Evolutionary conservation across 2,797 vertebrate genomes (phyloP).

Genomic region (Tragelaphus eurycerus): DNA sequence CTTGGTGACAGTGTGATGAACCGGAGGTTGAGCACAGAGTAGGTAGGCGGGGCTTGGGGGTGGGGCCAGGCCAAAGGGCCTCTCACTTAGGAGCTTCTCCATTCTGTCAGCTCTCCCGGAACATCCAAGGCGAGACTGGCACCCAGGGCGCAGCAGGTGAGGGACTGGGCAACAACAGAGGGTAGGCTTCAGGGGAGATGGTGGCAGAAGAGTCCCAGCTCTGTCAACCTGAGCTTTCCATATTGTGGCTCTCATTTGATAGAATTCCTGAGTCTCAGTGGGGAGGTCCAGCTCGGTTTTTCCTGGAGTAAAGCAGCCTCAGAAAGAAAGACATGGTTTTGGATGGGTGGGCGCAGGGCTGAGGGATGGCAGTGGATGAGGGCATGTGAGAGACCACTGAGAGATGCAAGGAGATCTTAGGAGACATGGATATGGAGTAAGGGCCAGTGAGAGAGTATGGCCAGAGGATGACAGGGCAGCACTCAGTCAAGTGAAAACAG

Average conservation of each 20-base stretch:
- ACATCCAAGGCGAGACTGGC: conserved; percentile 54
- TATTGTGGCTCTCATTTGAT: not conserved
- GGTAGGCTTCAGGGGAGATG: not conserved
- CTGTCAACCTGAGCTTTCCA: not conserved
- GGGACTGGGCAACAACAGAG: not conserved
- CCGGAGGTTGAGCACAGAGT: conserved; percentile 44
- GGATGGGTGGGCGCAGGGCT: not conserved
- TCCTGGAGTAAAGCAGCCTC: not conserved
- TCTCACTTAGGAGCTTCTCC: conserved; percentile 62
- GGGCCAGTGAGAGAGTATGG: not conserved
- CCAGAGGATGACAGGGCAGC: not conserved
- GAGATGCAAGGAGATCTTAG: not conserved
- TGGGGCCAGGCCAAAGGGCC: conserved; percentile 52
- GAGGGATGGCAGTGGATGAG: not conserved
- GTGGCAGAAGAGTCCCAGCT: not conserved
- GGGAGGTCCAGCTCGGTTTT: not conserved
- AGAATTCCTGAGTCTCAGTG: not conserved
- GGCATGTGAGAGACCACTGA: not conserved
- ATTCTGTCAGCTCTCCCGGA: conserved; percentile 49
- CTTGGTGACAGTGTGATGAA: conserved; percentile 19
- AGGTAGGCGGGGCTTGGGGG: conserved; percentile 64
- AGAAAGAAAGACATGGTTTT: not conserved
- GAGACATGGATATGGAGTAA: not conserved
- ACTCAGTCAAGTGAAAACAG: not conserved
- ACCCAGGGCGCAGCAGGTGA: conserved; percentile 51